Evolutionary conservation across 2,888 invertebrate genomes (phyloP).

Genomic region (Platerodrilus igneus): DNA sequence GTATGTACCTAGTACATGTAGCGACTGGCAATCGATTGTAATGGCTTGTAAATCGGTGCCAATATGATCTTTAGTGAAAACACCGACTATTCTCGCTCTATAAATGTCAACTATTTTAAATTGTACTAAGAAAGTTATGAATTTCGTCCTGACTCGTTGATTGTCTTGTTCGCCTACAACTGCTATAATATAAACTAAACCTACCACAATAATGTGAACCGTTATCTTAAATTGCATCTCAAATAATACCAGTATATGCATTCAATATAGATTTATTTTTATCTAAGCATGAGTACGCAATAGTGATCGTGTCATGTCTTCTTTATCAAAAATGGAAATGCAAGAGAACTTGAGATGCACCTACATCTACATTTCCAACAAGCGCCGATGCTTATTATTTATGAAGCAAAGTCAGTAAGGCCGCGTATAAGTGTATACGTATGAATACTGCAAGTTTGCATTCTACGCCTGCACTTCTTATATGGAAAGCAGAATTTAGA

Average conservation of each 20-base stretch:
- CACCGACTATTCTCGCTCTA: conserved; percentile 27
- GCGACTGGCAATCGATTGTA: conserved; percentile 32
- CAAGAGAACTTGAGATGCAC: conserved; percentile 25
- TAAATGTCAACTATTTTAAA: conserved; percentile 22
- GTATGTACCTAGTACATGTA: conserved; percentile 33
- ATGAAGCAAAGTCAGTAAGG: too few relatives aligned
- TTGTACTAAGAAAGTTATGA: conserved; percentile 20
- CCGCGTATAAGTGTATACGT: too few relatives aligned
- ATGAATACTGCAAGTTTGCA: too few relatives aligned
- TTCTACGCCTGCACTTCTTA: too few relatives aligned
- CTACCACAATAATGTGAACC: too few relatives aligned
- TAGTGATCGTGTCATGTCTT: too few relatives aligned
- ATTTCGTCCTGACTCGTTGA: conserved; percentile 17
- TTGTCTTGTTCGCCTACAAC: neutral
- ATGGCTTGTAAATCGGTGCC: conserved; percentile 40
- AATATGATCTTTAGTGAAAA: conserved; percentile 37
- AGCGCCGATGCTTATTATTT: conserved; percentile 35
- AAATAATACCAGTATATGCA: neutral
- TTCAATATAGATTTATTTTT: neutral
- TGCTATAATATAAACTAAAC: too few relatives aligned
- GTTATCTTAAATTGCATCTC: neutral
- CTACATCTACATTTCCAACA: conserved; percentile 29
- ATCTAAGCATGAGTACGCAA: conserved; percentile 9
- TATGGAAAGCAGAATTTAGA: too few relatives aligned
- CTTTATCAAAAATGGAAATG: too few relatives aligned